phyloP scores from a whole-genome alignment of 2,797 vertebrate genomes.

The Cuculus canorus region DNA sequence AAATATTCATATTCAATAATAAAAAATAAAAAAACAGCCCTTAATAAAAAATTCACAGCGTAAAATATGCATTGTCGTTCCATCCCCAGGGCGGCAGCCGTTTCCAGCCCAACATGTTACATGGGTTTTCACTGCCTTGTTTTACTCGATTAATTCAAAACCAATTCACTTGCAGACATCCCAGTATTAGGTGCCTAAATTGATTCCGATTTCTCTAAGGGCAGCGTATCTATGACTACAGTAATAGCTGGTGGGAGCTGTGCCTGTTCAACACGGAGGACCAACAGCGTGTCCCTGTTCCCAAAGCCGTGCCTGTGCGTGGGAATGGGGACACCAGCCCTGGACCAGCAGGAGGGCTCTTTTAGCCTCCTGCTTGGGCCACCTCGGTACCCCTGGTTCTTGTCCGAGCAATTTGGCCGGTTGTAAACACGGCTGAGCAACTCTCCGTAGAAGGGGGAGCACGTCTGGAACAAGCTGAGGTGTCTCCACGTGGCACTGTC shows the following conservation, averaged over 20 bases:
- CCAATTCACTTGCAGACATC: constrained; percentile 22
- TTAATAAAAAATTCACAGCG: constrained; percentile 57
- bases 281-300: accelerated
- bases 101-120: neutral
- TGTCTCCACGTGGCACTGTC: accelerated
- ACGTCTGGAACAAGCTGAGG: accelerated
- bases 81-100: constrained; percentile 33
- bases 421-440: accelerated
- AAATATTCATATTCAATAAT: constrained; percentile 69
- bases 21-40: neutral
- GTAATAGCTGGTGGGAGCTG: neutral
- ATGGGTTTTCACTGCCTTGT: neutral
- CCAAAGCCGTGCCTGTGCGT: accelerated
- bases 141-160: constrained; percentile 51
- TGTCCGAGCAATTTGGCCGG: neutral
- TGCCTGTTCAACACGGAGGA: accelerated
- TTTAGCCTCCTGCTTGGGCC: neutral
- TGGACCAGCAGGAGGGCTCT: neutral
- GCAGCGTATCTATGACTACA: neutral
- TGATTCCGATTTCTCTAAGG: constrained; percentile 23
- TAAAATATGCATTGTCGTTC: constrained; percentile 35
- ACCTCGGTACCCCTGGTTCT: accelerated
- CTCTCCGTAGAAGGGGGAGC: neutral
- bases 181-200: neutral
- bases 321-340: neutral